These are phyloP conservation scores for Montipora foliosa DNA, from an alignment of 64 coral and sea anemone genomes.

Conservation along the genomic window DNA sequence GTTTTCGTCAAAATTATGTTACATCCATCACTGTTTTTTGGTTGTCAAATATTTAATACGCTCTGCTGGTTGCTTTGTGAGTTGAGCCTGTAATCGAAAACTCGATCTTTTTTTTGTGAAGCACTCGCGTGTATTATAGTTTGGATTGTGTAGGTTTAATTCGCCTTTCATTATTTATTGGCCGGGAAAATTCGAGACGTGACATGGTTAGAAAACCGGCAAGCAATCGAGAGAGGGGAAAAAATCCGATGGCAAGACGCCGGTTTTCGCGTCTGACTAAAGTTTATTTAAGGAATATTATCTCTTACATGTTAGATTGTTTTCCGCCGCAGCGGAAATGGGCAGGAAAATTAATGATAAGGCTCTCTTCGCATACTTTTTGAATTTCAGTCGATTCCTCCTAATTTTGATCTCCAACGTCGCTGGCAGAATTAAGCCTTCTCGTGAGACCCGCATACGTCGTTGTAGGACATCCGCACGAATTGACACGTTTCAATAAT, in stretches of 20 bases:
- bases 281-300: constrained; percentile 40
- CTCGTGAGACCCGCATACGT: not conserved
- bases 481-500: not conserved
- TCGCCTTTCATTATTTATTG: constrained; percentile 34
- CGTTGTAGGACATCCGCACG: not conserved
- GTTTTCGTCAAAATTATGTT: not conserved
- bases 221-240: not conserved
- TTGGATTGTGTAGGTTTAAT: constrained; percentile 19
- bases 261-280: not conserved
- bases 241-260: not conserved
- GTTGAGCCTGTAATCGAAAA: not conserved
- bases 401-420: not conserved
- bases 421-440: not conserved
- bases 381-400: not conserved
- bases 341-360: not conserved
- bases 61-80: constrained; percentile 49
- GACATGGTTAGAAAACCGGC: not conserved
- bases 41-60: constrained; percentile 51
- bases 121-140: not conserved
- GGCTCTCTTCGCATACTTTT: not conserved
- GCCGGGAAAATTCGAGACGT: not conserved
- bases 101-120: constrained; percentile 32
- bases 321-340: not conserved
- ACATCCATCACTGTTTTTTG: not conserved
- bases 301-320: constrained; percentile 4